Evolutionary conservation across 2,113 vertebrate genomes (phyloP), one percentile per base, ranked within the genome.

Genomic region (Rana temporaria): DNA sequence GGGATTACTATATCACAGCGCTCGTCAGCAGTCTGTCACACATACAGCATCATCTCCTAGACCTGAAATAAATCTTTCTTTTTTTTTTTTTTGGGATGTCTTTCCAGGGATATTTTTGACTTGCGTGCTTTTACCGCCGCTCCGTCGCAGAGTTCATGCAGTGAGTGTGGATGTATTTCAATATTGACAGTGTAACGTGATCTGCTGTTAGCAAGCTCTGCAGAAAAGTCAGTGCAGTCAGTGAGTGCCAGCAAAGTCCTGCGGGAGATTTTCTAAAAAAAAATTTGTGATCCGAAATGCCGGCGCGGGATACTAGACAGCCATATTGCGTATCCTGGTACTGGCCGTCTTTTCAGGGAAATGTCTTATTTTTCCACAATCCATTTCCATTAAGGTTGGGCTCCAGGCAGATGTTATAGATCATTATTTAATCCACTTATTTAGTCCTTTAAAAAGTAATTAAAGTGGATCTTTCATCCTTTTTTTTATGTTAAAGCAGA

Each of bases 101-200:
- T 59, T 68, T 81, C 59, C 20, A 79, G 64, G 20, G 38, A 48
- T 79, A 67, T 71, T 77, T 59, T 11, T 82, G 69, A 82, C 78
- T 38, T 81, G 38, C 63, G 5, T 16, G 55, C 24, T 68, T 12
- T 53, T 26, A 79, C 63, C 78, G 14, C 42, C 14, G 42, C 42
- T 38, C 19, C n/a, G 52, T 73, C 42, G 71, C 69, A 34, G 53
- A 24, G 62, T 48, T 11, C 64, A 55, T 60, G 68, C 42, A 82
- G 63, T 18, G 76, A 59, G 59, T 78, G 11, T 67, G 32, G 85
- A 68, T 76, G 60, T 14, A 79, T 70, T 84, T 84, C 56, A 78
- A 73, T 76, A 82, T 78, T 82, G 75, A 83, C 59, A 76, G 48
- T 84, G 82, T 65, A 80, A 84, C 75, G 24, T 68, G 76, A 68